Conservation (phyloP, 2,888 invertebrate genomes). For the Orthosia gracilis region DNA sequence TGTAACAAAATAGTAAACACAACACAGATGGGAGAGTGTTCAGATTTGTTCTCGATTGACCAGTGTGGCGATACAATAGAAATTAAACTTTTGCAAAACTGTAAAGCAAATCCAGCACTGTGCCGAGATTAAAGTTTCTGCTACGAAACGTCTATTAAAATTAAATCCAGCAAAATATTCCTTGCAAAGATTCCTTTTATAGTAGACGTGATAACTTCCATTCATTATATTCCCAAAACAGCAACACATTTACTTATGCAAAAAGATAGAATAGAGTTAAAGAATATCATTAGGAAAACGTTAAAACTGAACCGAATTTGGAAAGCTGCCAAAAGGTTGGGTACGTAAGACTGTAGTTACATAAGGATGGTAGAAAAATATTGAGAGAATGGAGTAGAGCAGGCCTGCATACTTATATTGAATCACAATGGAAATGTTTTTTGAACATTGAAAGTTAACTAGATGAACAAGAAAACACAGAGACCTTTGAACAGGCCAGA, state of each 20-base stretch:
- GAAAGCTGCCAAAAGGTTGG: conserved; percentile 42
- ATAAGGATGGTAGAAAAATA: conserved; percentile 25
- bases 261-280: conserved; percentile 19
- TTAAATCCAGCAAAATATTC: conserved; percentile 41
- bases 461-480: background rate
- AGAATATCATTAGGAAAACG: conserved; percentile 50
- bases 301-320: conserved; percentile 49
- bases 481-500: background rate
- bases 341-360: conserved; percentile 35
- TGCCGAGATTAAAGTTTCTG: conserved; percentile 58
- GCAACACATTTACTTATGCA: conserved; percentile 13
- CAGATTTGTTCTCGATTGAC: conserved; percentile 30
- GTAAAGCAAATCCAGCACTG: conserved; percentile 58
- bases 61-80: conserved; percentile 32
- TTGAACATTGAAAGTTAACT: background rate
- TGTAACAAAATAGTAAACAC: conserved; percentile 38
- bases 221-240: conserved; percentile 37
- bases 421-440: background rate
- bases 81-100: conserved; percentile 32
- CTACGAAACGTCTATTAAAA: conserved; percentile 29
- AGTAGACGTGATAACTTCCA: conserved; percentile 34
- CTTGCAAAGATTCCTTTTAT: conserved; percentile 29
- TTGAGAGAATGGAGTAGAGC: conserved; percentile 5
- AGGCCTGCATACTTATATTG: background rate
- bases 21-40: conserved; percentile 14